Percentiles rank a stretch among this genome's conserved stretches.
Evolutionary conservation across 1,140 invertebrate genomes (phyloP).

Genomic region (Coenobita brevimanus): DNA sequence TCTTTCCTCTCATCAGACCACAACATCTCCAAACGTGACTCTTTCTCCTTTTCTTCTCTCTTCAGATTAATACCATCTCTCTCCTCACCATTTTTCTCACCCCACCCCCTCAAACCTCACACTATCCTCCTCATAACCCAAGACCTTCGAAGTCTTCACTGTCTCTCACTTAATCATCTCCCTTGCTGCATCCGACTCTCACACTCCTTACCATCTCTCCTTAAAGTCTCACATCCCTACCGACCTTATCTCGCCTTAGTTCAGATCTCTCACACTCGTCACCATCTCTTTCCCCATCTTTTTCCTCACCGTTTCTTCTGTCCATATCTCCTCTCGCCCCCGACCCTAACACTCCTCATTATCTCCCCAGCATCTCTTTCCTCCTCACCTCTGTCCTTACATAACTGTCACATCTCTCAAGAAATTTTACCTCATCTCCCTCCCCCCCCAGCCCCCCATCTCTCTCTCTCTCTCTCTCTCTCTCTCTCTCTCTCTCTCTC

Average conservation of each 20-base stretch:
- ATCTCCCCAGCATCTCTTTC: not conserved
- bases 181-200: not conserved
- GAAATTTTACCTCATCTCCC: not conserved
- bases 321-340: not conserved
- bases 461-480: not conserved
- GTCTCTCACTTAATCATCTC: too few species aligned
- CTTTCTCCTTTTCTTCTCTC: not conserved
- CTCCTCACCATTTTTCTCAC: not conserved
- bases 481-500: not conserved
- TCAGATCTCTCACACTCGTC: not conserved
- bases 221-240: too few species aligned
- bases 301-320: not conserved
- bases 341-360: not conserved
- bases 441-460: not conserved
- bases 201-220: not conserved
- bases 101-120: not conserved
- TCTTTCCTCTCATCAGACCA: too few species aligned
- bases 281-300: not conserved
- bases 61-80: not conserved
- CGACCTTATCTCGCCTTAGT: not conserved
- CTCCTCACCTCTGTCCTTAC: not conserved
- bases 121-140: not conserved
- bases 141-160: not conserved
- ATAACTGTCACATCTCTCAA: slow-evolving; percentile 1
- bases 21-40: too few species aligned